Percentiles rank a stretch among this genome's conserved stretches.
phyloP scores from a whole-genome alignment of 2,113 vertebrate genomes.

The Eulemur rufifrons region DNA sequence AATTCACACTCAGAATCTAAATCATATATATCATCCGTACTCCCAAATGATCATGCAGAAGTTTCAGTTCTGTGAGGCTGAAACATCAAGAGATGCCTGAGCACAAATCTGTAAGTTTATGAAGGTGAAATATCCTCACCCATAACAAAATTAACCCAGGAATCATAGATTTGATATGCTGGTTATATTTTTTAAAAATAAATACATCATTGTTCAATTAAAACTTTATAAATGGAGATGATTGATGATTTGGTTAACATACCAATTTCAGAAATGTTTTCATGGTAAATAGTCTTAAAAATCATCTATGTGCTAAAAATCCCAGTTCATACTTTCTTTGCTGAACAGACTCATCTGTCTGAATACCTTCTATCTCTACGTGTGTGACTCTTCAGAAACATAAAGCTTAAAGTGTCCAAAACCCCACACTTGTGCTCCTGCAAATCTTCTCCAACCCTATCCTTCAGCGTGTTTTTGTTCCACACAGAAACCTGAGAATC shows the following conservation, averaged over 20 bases:
- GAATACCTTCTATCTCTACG: background rate
- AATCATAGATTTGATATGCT: background rate
- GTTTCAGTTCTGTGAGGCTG: background rate
- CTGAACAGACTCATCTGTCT: background rate
- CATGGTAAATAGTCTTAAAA: background rate
- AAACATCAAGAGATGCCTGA: background rate
- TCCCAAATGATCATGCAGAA: background rate
- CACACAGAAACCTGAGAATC: background rate
- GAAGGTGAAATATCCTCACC: background rate
- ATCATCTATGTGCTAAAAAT: background rate
- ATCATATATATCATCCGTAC: too few species aligned
- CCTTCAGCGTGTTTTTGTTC: background rate
- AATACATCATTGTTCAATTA: background rate
- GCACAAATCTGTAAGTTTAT: background rate
- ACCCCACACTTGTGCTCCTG: accelerated
- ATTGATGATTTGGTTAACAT: background rate
- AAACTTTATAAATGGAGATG: background rate
- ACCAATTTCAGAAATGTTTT: background rate
- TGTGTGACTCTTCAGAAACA: background rate
- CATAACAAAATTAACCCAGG: background rate
- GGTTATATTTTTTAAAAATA: background rate
- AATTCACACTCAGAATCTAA: background rate
- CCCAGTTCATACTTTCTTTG: background rate
- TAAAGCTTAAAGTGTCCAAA: background rate
- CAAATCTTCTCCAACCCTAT: background rate